Base-by-base conservation (phyloP, 2,113 vertebrate species). In the Montifringilla adamsi region DNA sequence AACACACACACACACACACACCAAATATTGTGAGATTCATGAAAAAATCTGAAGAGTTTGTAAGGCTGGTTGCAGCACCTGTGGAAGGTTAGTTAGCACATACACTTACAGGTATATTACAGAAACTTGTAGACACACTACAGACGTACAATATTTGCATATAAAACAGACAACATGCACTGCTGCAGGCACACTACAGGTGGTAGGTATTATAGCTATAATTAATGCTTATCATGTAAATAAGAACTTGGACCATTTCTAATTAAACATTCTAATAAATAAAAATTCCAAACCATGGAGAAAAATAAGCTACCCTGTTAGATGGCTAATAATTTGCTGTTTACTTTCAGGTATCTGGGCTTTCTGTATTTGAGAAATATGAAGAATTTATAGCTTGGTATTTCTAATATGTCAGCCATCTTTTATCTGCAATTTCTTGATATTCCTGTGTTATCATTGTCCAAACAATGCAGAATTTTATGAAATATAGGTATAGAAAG, bases 1-100 rank as follows among this genome's bases (percentile, higher is more conserved):
- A 83, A 67, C 17, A 19, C 21, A 28, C n/a, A 21, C 11, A 24
- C 11, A 24, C 41, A 35, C 27, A 47, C 44, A 82, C 87, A 20
- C 27, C 50, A 94, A 90, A 67, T 86, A 92, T 23, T 74, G 59
- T 0, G 4, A 88, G 43, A 91, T 46, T 91, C 52, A 30, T 62
- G 46, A 84, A 56, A 84, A 94, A 88, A 67, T 90, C 90, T 86
- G 75, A 46, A 80, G 66, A 90, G 49, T 0, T 91, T 69, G 44
- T 37, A 84, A 89, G 35, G 13, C 63, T 86, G 59, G 30, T 63
- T 85, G 78, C 81, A 49, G 96, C 67, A 95, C 97, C 98, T 98
- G 98, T 76, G 95, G 95, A 97, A 97, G 66, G 91, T 97, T 97
- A 97, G 97, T 76, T 87, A 98, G 90, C 90, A 97, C 93, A 96